A percentile compares a stretch with the other conserved stretches of the same genome.
Conservation (phyloP, 64 coral and sea anemone genomes). For the Stylophora pistillata region DNA sequence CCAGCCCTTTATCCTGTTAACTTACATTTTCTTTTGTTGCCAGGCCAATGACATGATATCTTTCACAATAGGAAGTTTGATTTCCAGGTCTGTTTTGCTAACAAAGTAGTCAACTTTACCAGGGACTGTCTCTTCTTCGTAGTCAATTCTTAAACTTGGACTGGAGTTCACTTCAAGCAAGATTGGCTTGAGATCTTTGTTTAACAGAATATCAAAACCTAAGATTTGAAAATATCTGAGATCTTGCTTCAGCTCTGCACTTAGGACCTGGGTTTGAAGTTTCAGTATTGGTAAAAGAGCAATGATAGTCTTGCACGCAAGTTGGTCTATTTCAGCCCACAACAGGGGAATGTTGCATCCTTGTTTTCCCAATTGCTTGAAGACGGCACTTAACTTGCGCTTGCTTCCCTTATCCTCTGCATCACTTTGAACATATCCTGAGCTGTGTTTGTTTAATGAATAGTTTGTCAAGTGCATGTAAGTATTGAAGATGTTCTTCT, state of each 20-base stretch:
- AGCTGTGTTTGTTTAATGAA: conserved; percentile 80
- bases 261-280: conserved; percentile 67
- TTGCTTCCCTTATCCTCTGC: conserved; percentile 80
- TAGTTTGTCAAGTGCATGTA: conserved; percentile 98
- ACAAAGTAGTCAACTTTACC: conserved; percentile 76
- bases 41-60: conserved; percentile 66
- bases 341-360: conserved; percentile 62
- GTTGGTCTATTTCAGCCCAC: conserved; percentile 77
- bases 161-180: conserved; percentile 87
- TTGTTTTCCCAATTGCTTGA: conserved; percentile 66
- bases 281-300: conserved; percentile 73
- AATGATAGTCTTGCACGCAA: conserved; percentile 82
- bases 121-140: conserved; percentile 75
- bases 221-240: conserved; percentile 84
- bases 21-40: conserved; percentile 59
- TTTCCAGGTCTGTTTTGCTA: conserved; percentile 85
- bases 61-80: conserved; percentile 82
- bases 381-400: conserved; percentile 85
- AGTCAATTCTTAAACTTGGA: conserved; percentile 81
- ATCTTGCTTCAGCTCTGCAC: conserved; percentile 66
- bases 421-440: conserved; percentile 79
- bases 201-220: conserved; percentile 93
- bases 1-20: neutral
- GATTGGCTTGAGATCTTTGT: conserved; percentile 68
- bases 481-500: conserved; percentile 67